Base-by-base conservation (phyloP, 2,888 invertebrate species). In the Leptopterna dolabrata region DNA sequence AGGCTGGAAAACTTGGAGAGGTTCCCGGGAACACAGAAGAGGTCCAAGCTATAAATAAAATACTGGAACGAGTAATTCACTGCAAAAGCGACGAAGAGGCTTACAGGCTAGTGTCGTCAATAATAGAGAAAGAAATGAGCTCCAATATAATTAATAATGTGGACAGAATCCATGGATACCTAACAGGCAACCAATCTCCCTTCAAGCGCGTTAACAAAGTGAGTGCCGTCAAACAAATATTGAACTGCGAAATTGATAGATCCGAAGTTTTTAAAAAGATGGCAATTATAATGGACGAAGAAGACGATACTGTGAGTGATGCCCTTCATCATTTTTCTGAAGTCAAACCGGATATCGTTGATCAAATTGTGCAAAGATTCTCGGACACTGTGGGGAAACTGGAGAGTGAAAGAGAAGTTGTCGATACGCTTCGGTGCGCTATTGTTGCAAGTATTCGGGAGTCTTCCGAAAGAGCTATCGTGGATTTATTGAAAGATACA, bases 281-380 rank as follows among this genome's bases (percentile, higher is more conserved):
- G 29, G 93, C 94, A 27, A 93, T 94, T 89, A 94, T 95, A 87
- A 92, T 95, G 78, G 94, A 94, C 88, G 92, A 95, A 89, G 90
- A 90, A 76, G 88, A 88, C 29, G 88, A 84, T 29, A 88, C 89
- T 0, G 93, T 95, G 13, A 94, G 94, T 0, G 93, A 94, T 11
- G 95, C 95, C 0, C 95, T 96, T 89, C 94, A 94, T 91, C 94
- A 94, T 89, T 93, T 95, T 88, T 93, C 94, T 0, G 93, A 93
- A 90, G 93, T 93, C 89, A 94, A 95, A 90, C 93, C 94, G 0
- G 93, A 93, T 88, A 91, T 95, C 80, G 91, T 95, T 0, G 93
- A 94, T 9, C 93, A 93, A 78, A 93, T 95, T 9, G 91, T 95
- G 13, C 92, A 93, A 36, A 93, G 94, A 88, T 94, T 95, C 63